These are phyloP conservation scores for Ericerus pela DNA, from an alignment of 1,140 invertebrate genomes.

Conservation along the genomic window DNA sequence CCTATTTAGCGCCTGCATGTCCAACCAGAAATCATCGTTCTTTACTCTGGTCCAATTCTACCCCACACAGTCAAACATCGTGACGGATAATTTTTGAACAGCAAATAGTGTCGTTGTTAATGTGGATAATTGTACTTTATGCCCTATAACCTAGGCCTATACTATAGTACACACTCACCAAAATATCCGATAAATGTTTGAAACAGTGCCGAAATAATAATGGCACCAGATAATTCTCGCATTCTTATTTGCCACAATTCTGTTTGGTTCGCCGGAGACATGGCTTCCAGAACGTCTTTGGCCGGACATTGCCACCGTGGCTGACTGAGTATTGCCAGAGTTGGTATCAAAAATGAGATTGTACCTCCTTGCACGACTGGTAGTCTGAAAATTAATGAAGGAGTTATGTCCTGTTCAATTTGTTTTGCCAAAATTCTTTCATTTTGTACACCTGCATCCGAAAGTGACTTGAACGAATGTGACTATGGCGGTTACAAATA, in stretches of 20 bases:
- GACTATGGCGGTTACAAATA: conserved; percentile 70
- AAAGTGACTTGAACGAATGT: conserved; percentile 66
- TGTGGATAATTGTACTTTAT: too few species aligned
- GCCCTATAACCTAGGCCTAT: too few species aligned
- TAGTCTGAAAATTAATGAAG: conserved; percentile 33
- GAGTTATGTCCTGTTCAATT: neutral
- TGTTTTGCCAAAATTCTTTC: neutral
- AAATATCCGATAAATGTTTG: conserved; percentile 58
- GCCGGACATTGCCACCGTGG: conserved; percentile 63
- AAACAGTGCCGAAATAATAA: conserved; percentile 62
- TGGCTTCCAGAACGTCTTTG: conserved; percentile 34
- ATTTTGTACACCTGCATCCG: conserved; percentile 57
- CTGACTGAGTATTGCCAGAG: conserved; percentile 62
- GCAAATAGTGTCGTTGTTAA: too few species aligned
- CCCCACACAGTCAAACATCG: too few species aligned
- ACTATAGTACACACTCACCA: conserved; percentile 27
- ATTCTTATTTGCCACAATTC: conserved; percentile 62
- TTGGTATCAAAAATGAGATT: conserved; percentile 70
- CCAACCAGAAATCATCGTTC: too few species aligned
- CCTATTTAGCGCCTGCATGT: too few species aligned
- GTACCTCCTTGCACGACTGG: conserved; percentile 65
- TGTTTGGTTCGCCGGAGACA: conserved; percentile 40
- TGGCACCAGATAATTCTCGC: conserved; percentile 69
- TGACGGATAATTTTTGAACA: too few species aligned
- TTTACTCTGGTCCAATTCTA: too few species aligned